Evolutionary conservation across 2,888 invertebrate species (phyloP), one percentile per base, ranked within the genome.

Genomic region (Eurytoma californica): DNA sequence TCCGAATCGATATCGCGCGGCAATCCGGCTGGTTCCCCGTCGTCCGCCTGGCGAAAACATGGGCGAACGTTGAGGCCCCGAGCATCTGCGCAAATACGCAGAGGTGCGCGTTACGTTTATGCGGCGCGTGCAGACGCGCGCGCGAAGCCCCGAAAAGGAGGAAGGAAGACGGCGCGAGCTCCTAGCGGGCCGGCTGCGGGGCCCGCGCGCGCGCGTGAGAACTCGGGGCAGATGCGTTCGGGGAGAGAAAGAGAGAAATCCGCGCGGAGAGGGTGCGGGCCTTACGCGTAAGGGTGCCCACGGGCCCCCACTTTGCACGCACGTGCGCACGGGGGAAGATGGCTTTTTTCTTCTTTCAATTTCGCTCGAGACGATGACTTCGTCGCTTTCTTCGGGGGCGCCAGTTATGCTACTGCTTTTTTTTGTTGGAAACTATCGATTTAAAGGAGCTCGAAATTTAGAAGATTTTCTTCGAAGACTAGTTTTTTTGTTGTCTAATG

Each of bases 161-260:
- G 12, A 14, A 55, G 65, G 39, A 65, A 47, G 58, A 53, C 58
- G 47, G 57, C 24, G 39, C 18, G 39, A 39, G 39, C 39, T 39
- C 39, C 39, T 39, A 39, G 24, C 39, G 39, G 9, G 72, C 72
- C 72, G 72, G 72, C 72, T 72, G 72, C 28, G 51, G 14, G 47
- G 39, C 16, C 20, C 2, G 63, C 57, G 72, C 70, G 72, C 70
- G 70, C 68, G 61, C 81, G 81, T 81, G 81, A 81, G 81, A 81
- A 81, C 67, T 53, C 16, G 75, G 58, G 81, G 65, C 81, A 81
- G 81, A 81, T 81, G 81, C 78, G 67, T 55, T 14, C 57, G 30
- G 18, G 39, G 39, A 39, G 39, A 39, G 39, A 39, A 39, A 39
- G 39, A 39, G 49, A 60, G 79, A 77, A 80, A 80, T 80, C 80